Evolutionary conservation across 1,140 invertebrate genomes (phyloP), one percentile per base, ranked within the genome.

Genomic region (Drosophila pruinosa): DNA sequence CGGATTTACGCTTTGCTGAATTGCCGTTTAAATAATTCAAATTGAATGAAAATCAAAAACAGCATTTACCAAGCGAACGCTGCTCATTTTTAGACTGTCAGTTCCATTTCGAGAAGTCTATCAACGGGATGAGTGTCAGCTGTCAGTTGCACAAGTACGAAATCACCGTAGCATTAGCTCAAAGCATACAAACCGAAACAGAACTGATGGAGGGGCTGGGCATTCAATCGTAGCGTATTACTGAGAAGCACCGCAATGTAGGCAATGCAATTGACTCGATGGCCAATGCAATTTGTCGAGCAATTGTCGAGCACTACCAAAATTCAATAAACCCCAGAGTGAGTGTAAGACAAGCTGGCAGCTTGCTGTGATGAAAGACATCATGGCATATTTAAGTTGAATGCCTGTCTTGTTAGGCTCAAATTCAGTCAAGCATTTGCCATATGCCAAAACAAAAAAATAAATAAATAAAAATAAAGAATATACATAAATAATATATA

Each of bases 251-350:
- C 78, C 50, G 15, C 74, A 85, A 79, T 65, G 79, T 75, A 85
- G 80, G 80, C 75, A 85, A 85, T 73, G 59, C 34, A 62, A 62
- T 72, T 67, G 57, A 54, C 75, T 73, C 59, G 69, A 62, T 80
- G 38, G 39, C 56, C 47, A 68, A 52, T 61, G 56, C 43, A 63
- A 63, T 62, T 62, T 53, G 26, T 34, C 22, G 24, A 53, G 22
- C 48, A 57, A 74, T 73, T 78, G 39, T 17, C 50, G 21, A 12
- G 39, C 21, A 47, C 21, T 17, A 4, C 10, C 24, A 36, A 58
- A 61, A 26, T 64, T 15, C 54, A 59, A 57, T 59, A 26, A 17
- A 56, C 39, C 41, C 12, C 14, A 2, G n/a, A 14, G 43, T n/a
- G 8, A 26, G 4, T n/a, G 7, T 2, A 19, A 41, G 39, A 43